These are phyloP conservation scores for Phallusia fumigata DNA, from an alignment of 23 tunicate species.

Conservation along the genomic window DNA sequence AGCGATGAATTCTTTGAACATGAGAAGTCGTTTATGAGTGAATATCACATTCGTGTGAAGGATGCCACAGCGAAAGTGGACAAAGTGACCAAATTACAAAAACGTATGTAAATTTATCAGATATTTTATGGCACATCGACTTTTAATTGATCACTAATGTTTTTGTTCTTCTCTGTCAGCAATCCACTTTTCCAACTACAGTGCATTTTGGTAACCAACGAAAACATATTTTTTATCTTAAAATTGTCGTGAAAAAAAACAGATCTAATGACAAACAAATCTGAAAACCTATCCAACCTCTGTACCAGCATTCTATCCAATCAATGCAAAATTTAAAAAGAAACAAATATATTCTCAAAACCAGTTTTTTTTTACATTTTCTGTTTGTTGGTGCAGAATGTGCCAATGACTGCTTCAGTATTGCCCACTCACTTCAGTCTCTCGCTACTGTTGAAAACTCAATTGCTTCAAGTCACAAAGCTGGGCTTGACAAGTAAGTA, in stretches of 20 bases:
- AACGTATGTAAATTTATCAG: slow-evolving; percentile 48
- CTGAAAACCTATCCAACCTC: too few relatives aligned
- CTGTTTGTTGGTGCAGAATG: slow-evolving; percentile 40
- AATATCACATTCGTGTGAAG: slow-evolving; percentile 73
- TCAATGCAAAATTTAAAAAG: too few relatives aligned
- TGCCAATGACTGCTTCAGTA: slow-evolving; percentile 39
- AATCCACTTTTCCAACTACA: too few relatives aligned
- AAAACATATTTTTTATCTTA: too few relatives aligned
- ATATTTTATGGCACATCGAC: not conserved
- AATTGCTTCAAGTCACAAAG: slow-evolving; percentile 62
- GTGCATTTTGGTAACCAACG: too few relatives aligned
- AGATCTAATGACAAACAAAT: too few relatives aligned
- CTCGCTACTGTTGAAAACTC: slow-evolving; percentile 87
- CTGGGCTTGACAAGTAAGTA: slow-evolving; percentile 65
- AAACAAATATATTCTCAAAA: too few relatives aligned
- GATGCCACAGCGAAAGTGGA: slow-evolving; percentile 74
- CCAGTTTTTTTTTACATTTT: not conserved
- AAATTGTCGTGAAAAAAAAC: too few relatives aligned
- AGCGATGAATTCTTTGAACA: slow-evolving; percentile 95
- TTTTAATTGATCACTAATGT: not conserved
- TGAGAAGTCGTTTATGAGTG: slow-evolving; percentile 78
- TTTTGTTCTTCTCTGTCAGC: too few relatives aligned
- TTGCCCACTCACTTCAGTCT: slow-evolving; percentile 49
- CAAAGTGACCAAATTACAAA: slow-evolving; percentile 65
- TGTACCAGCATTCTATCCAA: too few relatives aligned